Conservation (phyloP, 64 coral and sea anemone species). For the Astreopora myriophthalma region DNA sequence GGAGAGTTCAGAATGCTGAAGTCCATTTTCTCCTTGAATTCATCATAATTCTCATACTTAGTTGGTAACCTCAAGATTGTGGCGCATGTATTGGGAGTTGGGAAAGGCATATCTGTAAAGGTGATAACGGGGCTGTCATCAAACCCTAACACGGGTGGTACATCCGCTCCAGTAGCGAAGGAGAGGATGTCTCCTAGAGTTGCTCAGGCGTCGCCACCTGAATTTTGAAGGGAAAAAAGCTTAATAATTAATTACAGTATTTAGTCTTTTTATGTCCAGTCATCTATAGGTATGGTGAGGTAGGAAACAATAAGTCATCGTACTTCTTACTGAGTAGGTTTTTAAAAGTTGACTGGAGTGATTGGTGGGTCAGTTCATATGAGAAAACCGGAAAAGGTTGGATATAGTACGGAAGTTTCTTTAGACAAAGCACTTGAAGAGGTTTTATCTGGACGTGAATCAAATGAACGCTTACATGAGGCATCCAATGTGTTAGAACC, state of each 20-base stretch:
- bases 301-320: neutral
- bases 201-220: conserved; percentile 57
- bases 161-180: conserved; percentile 62
- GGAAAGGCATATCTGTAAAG: conserved; percentile 7
- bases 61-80: conserved; percentile 28
- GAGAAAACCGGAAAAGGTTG: neutral
- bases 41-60: neutral
- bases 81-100: conserved; percentile 62
- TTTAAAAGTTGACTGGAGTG: neutral
- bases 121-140: conserved; percentile 18
- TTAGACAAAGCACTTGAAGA: neutral
- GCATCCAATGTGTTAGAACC: neutral
- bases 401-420: neutral
- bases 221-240: neutral
- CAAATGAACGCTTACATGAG: neutral
- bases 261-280: neutral
- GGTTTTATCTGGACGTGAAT: neutral
- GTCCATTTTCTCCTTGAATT: conserved; percentile 68
- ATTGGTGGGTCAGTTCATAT: neutral
- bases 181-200: conserved; percentile 36
- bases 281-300: neutral
- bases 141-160: conserved; percentile 46
- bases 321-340: neutral
- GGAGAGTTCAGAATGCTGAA: conserved; percentile 58
- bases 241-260: neutral